Base-by-base conservation (phyloP, 2,797 vertebrate genomes). In the Odontamblyopus rebecca region DNA sequence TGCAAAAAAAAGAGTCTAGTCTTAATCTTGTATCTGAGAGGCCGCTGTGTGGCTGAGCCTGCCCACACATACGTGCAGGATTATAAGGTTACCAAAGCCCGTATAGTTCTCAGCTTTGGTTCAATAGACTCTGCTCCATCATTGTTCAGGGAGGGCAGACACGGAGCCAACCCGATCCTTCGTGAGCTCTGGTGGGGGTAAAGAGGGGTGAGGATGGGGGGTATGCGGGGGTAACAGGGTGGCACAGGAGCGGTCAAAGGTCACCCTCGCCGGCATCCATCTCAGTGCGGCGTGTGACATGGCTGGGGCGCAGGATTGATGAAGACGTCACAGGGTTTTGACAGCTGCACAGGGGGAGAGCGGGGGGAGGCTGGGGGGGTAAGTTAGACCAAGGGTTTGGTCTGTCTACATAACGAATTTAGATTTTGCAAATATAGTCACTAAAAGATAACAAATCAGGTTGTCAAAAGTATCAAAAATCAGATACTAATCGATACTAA, bases 281-380 rank as follows among this genome's bases (percentile, higher is more conserved):
- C 96, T 97, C 97, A 84, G 86, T 86, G 82, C 79, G 66, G 68
- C 61, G 86, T 94, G 90, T 95, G 92, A 91, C 90, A 82, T 81
- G 89, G 92, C 94, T 92, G 93, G 91, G 93, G 84, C 83, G 78
- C 86, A 93, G 93, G 93, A 96, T 96, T 97, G 96, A 98, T 98
- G 95, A 97, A 97, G 96, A 96, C 91, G 89, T 98, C 96, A 93
- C 91, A 81, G 78, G 59, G 16, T 92, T 95, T 92, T 94, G 95
- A 97, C 96, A 97, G 92, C 92, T 89, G 88, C 51, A 75, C 73
- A 41, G 68, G 59, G 69, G 63, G 64, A 66, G 67, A 61, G 70
- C 69, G 69, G 27, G n/a, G 68, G 66, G 35, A 66, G 74, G 5
- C 60, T 76, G 57, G 81, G 68, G 15, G 67, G 27, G 73, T 0